Conservation (phyloP, 2,113 vertebrate species). For the Nestor notabilis region DNA sequence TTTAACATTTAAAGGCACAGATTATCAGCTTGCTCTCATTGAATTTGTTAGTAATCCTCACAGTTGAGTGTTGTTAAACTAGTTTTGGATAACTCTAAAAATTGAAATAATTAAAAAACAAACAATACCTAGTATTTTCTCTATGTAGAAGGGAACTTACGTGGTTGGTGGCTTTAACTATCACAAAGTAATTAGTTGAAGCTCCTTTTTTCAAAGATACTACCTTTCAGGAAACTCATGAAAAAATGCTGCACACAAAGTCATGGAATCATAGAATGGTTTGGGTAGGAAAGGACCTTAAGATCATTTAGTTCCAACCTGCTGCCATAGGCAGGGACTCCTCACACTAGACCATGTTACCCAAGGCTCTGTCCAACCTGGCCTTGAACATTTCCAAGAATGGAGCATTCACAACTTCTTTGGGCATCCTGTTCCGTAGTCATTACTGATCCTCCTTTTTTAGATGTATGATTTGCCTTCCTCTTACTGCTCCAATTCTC, state of each 20-base stretch:
- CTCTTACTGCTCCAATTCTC: background rate
- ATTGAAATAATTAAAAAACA: background rate
- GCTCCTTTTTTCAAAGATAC: background rate
- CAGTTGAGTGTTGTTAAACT: background rate
- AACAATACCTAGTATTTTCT: background rate
- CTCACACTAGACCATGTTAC: background rate
- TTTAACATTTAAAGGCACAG: background rate
- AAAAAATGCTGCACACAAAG: background rate
- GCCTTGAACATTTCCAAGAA: background rate
- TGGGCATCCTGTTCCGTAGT: background rate
- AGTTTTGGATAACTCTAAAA: background rate
- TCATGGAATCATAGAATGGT: background rate
- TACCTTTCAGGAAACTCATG: background rate
- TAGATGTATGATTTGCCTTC: background rate
- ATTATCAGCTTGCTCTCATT: background rate
- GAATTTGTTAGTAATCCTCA: background rate
- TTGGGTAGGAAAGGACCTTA: background rate
- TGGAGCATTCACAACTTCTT: background rate
- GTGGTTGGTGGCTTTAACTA: background rate
- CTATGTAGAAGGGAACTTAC: background rate
- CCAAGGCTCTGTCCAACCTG: background rate
- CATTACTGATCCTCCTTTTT: background rate
- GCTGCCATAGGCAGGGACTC: background rate
- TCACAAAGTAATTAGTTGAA: background rate
- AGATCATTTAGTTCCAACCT: background rate